Base-by-base conservation (phyloP, 2,888 invertebrate genomes). In the Drosophila macrospina region DNA sequence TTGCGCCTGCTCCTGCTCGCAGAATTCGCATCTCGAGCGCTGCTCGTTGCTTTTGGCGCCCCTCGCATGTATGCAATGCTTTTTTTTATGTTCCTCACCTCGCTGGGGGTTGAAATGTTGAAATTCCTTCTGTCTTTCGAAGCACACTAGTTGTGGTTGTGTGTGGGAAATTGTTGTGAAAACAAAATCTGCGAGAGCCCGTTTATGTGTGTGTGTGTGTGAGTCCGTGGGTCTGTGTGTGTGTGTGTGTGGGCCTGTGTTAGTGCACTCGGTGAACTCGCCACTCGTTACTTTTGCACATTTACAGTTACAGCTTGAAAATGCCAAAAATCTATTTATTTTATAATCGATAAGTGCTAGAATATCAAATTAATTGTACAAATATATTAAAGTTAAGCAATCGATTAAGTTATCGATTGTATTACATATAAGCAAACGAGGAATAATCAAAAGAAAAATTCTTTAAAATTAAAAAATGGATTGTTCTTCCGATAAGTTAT, bases 1-100 rank as follows among this genome's bases (percentile, higher is more conserved):
- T 65, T 79, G 75, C 86, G 83, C 80, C 67, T 86, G 88, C 77
- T 76, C 74, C 60, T 65, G 57, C 69, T 65, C 64, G 54, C 69
- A 32, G 51, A 55, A 45, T 54, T 77, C 57, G 54, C 72, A 63
- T 52, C 61, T 76, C 72, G 67, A 67, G 28, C 32, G 51, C 34
- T 59, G 72, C 68, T 74, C 55, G 66, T 61, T 37, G 50, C 56
- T 66, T 75, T 73, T 68, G 72, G 65, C 63, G 74, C 55, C 61
- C 66, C 74, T 62, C 42, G 42, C 28, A 48, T 45, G 50, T 67
- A 70, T 71, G 71, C 67, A 78, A 71, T 71, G 67, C 62, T 61
- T 73, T 71, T 75, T 44, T 74, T 11, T 39, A 13, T 28, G 11
- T 47, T 50, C 30, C 54, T 32, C 48, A 57, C 20, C 52, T 20